Base-by-base conservation (phyloP, 2,797 vertebrate genomes). In the Acridotheres tristis region DNA sequence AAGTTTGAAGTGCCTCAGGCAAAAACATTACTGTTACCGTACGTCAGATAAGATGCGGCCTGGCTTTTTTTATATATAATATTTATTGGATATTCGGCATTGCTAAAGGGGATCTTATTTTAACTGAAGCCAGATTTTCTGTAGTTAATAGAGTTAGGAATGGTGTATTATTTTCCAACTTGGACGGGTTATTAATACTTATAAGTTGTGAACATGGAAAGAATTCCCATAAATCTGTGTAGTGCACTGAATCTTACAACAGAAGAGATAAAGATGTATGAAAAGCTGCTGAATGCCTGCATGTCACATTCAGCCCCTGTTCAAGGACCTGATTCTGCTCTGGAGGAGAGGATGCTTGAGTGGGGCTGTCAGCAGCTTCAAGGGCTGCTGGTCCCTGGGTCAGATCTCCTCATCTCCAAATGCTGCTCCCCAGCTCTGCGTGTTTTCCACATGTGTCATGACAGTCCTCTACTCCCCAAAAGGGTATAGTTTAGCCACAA, bases 111-210 rank as follows among this genome's bases (percentile, higher is more conserved):
- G 95, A 96, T 95, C 83, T 92, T 91, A 84, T 91, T 97, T 97
- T 97, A 98, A 97, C 93, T 88, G 86, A 97, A 97, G 95, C 97
- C 97, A 97, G 97, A 97, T 96, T 97, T 96, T 91, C 83, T 93
- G 82, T 48, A 96, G 83, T 96, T 97, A 97, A 96, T 95, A 95
- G 94, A 96, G 96, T 97, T 96, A 97, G 97, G 96, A 96, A 97
- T 96, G 97, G 96, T 95, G 66, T 96, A 96, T 97, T 97, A 96
- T 97, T 97, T 97, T 97, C 96, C 95, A 96, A 62, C 92, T 96
- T 96, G 96, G 95, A 97, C 18, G 32, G 69, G 91, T 95, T 94
- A 95, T 95, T 96, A 87, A 96, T 95, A 86, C 96, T 97, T 95
- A 71, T 94, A 96, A 96, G 93, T 93, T 94, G 94, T 75, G 96